Evolutionary conservation across 2,797 vertebrate species (phyloP).

Genomic region (Fistularia commersonii): DNA sequence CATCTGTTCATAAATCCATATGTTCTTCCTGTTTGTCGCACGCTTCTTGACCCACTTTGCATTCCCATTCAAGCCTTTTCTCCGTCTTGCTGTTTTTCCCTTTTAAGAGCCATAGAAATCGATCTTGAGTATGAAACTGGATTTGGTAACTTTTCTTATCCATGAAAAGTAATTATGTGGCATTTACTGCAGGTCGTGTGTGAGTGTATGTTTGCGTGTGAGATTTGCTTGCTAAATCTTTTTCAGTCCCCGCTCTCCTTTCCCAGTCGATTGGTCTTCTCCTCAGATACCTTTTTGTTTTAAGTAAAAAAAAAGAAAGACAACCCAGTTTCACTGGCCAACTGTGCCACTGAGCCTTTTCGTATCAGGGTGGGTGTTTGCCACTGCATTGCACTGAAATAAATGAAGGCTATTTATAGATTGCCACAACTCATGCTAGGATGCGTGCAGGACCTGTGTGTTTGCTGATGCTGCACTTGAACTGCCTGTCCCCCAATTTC

Average conservation of each 20-base stretch:
- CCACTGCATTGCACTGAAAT: conserved; percentile 30
- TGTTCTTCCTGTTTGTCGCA: conserved; percentile 15
- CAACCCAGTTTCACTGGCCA: conserved; percentile 28
- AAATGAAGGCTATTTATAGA: conserved; percentile 41
- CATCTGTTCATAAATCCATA: conserved; percentile 30
- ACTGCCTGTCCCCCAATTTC: no score
- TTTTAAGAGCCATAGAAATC: no score
- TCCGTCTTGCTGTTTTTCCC: conserved; percentile 7
- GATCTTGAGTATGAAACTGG: no score
- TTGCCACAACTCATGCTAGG: conserved; percentile 10
- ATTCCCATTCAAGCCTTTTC: conserved; percentile 12
- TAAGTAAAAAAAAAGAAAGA: conserved; percentile 2
- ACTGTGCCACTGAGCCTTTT: conserved; percentile 59
- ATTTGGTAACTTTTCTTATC: no score
- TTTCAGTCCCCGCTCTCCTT: conserved; percentile 8
- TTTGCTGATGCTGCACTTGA: no score
- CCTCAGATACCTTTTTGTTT: conserved; percentile 32
- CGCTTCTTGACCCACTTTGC: conserved; percentile 31
- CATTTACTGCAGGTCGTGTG: conserved; percentile 1
- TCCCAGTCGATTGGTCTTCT: conserved; percentile 41
- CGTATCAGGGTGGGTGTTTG: conserved; percentile 30
- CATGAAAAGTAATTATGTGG: not conserved
- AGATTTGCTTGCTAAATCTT: not conserved
- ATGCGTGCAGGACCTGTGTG: no score
- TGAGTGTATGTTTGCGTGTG: conserved; percentile 5